Evolutionary conservation across 1,140 invertebrate genomes (phyloP), one percentile per base, ranked within the genome.

Genomic region (Leucophenga varia): DNA sequence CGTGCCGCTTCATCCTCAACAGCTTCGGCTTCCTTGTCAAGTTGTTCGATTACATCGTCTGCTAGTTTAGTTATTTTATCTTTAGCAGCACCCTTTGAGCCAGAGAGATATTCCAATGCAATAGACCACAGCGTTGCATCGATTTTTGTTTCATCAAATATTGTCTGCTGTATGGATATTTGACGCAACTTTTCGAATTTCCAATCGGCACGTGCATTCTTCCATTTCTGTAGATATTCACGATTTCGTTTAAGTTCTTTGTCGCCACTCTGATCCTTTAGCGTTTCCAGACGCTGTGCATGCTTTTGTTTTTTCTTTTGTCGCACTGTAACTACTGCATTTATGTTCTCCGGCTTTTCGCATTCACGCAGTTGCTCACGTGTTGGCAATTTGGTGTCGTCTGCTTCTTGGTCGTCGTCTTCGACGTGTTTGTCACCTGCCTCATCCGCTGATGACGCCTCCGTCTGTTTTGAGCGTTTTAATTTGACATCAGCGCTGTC

Each of bases 101-200:
- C 80, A 54, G 82, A 79, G 61, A 88, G 84, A 61, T 89, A 90
- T 60, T 88, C 84, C 16, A 89, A 54, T n/a, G 86, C 76, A 6
- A 78, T 75, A 14, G 80, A 76, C 80, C 85, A 89, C 47, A 82
- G 70, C 21, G 80, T 69, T 22, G 83, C 78, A 12, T 81, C 77
- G 3, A 90, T 60, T 45, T 80, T 77, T 5, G 74, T 58, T 32
- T 78, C 58, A 54, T 84, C 80, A 37, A 88, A 81, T 53, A 87
- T 80, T 59, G 86, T 81, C 54, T 86, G 83, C 31, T 83, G 81
- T 16, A 90, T 72, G 80, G 86, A 88, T n/a, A 84, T 80, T 74
- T 89, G 88, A 46, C 81, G 83, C 1, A 85, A 57, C 70, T 89
- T 90, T 64, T 85, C 85, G 68, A 89, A 90, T 65, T 87, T 89